A percentile compares a stretch with the other conserved stretches of the same genome.
These are phyloP conservation scores for Cotesia congregata DNA, from an alignment of 2,888 invertebrate species.

Conservation along the genomic window DNA sequence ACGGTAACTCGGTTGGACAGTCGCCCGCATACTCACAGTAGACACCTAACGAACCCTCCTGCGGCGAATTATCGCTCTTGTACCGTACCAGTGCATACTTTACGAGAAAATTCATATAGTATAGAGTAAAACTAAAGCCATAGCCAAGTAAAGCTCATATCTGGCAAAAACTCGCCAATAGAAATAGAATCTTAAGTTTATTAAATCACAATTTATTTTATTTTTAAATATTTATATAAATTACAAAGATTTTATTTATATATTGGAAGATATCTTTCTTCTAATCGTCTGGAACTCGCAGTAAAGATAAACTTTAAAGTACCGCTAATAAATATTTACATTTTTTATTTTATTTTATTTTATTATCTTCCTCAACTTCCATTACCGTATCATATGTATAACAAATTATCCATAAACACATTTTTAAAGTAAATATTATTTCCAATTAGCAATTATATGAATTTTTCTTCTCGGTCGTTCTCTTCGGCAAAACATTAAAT, in stretches of 20 bases:
- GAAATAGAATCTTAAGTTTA: background rate
- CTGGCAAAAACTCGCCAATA: too few species aligned
- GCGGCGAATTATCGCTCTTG: conserved; percentile 47
- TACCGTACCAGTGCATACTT: conserved; percentile 37
- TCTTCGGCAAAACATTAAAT: background rate
- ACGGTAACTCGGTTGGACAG: conserved; percentile 22
- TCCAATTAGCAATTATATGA: background rate
- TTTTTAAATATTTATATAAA: conserved; percentile 1
- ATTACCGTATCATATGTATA: background rate
- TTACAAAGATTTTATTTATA: background rate
- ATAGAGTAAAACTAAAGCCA: background rate
- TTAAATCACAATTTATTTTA: conserved; percentile 1
- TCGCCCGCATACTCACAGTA: conserved; percentile 29
- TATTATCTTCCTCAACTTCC: background rate
- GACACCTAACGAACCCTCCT: conserved; percentile 39
- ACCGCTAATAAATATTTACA: background rate
- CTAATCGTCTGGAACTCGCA: background rate
- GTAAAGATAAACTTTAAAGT: background rate
- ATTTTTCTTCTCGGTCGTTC: background rate
- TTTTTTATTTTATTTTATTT: background rate
- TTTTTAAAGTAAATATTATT: background rate
- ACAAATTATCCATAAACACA: background rate
- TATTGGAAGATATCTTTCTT: background rate
- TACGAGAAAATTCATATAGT: conserved; percentile 44
- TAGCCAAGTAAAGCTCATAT: background rate